These are phyloP conservation scores for Ostrea edulis DNA, from an alignment of 1,140 invertebrate species.

Conservation along the genomic window DNA sequence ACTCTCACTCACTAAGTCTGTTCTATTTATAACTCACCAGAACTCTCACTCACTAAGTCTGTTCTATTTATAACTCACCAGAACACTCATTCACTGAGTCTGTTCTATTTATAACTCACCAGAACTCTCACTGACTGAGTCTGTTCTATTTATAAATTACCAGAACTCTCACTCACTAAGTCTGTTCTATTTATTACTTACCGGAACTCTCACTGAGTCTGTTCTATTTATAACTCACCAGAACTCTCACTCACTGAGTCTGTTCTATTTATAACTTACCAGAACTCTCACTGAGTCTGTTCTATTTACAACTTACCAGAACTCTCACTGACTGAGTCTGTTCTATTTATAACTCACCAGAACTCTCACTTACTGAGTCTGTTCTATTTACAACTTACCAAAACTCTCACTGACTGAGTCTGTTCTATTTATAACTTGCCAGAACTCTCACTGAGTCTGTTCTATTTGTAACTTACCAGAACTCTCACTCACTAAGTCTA, in stretches of 20 bases:
- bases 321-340: background rate
- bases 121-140: constrained; percentile 3
- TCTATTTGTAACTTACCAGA: constrained; percentile 41
- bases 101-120: constrained; percentile 31
- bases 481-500: background rate
- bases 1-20: background rate
- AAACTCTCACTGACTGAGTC: background rate
- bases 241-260: constrained; percentile 10
- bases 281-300: constrained; percentile 9
- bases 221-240: constrained; percentile 33
- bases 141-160: constrained; percentile 31
- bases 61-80: constrained; percentile 33
- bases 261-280: constrained; percentile 31
- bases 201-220: constrained; percentile 5
- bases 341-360: constrained; percentile 37
- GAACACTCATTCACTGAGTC: background rate
- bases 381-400: constrained; percentile 32
- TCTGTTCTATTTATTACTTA: constrained; percentile 34
- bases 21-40: constrained; percentile 37
- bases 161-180: background rate
- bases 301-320: constrained; percentile 40
- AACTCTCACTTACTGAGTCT: background rate
- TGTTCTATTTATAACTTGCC: constrained; percentile 29
- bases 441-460: constrained; percentile 9
- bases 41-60: background rate